Base-by-base conservation (phyloP, 2,797 vertebrate species). In the Enoplosus armatus region DNA sequence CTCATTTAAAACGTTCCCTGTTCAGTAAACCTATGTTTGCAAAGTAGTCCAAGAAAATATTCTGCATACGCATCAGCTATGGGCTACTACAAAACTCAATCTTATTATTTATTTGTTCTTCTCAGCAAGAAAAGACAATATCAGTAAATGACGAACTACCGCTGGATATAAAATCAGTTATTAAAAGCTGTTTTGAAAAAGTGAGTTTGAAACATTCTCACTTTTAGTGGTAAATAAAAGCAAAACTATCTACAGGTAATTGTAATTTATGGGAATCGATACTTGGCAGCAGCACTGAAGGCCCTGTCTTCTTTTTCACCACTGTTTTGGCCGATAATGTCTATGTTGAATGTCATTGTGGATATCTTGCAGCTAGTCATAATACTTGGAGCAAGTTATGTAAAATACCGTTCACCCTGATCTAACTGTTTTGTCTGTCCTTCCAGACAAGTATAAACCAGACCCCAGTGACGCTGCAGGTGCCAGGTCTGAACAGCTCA, bases 381-480 rank as follows among this genome's bases (percentile, higher is more conserved):
- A 43, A 60, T 18, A 31, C 33, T 33, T 26, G 1, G n/a, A 60
- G 18, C 6, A 29, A 24, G 2, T 66, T 50, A 7, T 47, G 11
- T 67, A n/a, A 58, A 53, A 60, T 31, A 67, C 6, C 27, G 1
- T 14, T 47, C 53, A 60, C 61, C 33, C 3, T n/a, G 26, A 58
- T 70, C 15, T 55, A 16, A 75, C 59, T 11, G 27, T 48, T 35
- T 9, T 73, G 16, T 68, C 20, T 66, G 16, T 75, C 26, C 50
- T 50, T 76, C 7, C 90, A 98, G 97, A 97, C 96, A 8, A 98
- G 96, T 85, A 98, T 98, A 94, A 98, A 98, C 87, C 97, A 98
- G 95, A 98, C 97, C 10, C 97, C 97, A 0, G 97, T 98, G 88
- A 98, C 97, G 26, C 95, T 98, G 92, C 97, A 98, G 92, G 97